These are phyloP conservation scores for Sipha flava DNA, from an alignment of 1,140 invertebrate genomes.

Conservation along the genomic window DNA sequence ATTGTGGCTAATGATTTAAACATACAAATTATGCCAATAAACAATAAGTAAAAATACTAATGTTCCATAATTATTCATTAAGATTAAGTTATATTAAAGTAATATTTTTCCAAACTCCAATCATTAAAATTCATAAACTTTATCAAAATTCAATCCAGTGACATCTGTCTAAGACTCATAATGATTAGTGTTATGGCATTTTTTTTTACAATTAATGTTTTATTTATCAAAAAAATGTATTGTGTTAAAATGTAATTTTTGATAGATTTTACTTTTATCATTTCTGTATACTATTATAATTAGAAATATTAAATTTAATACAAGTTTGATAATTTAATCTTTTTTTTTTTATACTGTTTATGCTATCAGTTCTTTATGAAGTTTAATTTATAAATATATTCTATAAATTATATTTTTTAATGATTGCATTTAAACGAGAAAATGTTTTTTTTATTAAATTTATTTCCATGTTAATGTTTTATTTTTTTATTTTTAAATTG, in stretches of 20 bases:
- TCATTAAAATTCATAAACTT: neutral
- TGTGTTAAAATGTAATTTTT: neutral
- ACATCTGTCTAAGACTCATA: neutral
- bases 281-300: slow-evolving; percentile 27
- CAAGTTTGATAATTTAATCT: neutral
- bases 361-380: neutral
- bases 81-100: neutral
- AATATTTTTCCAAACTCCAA: neutral
- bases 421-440: slow-evolving; percentile 11
- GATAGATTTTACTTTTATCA: slow-evolving; percentile 12
- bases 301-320: slow-evolving; percentile 8
- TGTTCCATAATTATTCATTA: neutral
- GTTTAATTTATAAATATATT: neutral
- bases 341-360: neutral
- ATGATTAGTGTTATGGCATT: neutral
- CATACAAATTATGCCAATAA: neutral
- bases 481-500: neutral
- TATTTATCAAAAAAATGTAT: neutral
- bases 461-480: neutral
- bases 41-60: neutral
- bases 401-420: neutral
- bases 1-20: neutral
- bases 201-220: neutral
- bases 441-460: neutral
- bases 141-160: neutral